A percentile compares a stretch with the other conserved stretches of the same genome.
phyloP scores from a whole-genome alignment of 35 echinoderm and acorn worm species.

The Antedon bifida region DNA sequence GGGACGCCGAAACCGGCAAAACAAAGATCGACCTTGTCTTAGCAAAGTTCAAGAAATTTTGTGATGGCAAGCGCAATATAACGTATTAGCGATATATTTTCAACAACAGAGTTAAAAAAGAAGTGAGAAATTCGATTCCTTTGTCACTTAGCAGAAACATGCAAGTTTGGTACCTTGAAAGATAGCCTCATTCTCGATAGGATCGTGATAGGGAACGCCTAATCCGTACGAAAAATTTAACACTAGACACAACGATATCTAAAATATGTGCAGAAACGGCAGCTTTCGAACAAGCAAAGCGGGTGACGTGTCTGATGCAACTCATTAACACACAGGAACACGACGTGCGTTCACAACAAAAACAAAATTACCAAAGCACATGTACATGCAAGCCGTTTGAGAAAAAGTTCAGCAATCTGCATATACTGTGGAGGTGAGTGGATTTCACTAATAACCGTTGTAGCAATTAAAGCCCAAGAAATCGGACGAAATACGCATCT shows the following conservation, averaged over 20 bases:
- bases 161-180: conserved; percentile 38
- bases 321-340: too few species aligned
- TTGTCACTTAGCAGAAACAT: conserved; percentile 31
- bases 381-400: too few species aligned
- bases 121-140: conserved; percentile 44
- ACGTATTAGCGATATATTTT: conserved; percentile 57
- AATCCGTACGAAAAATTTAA: conserved; percentile 13
- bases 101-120: conserved; percentile 25
- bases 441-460: too few species aligned
- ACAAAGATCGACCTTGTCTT: conserved; percentile 23
- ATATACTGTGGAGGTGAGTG: too few species aligned
- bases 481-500: too few species aligned
- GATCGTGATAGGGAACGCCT: conserved; percentile 38
- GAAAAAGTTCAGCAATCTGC: too few species aligned
- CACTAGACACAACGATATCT: conserved; percentile 17
- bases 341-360: too few species aligned
- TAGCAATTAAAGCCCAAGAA: too few species aligned
- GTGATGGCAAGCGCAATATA: conserved; percentile 30
- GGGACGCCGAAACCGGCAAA: conserved; percentile 12
- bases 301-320: neutral
- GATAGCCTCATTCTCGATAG: too few species aligned
- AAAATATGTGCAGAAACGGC: conserved; percentile 15
- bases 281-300: neutral
- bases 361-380: too few species aligned
- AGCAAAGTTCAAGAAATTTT: conserved; percentile 29